A percentile compares a stretch with the other conserved stretches of the same genome.
Evolutionary conservation across 2,797 vertebrate genomes (phyloP).

Genomic region (Echeneis naucrates): DNA sequence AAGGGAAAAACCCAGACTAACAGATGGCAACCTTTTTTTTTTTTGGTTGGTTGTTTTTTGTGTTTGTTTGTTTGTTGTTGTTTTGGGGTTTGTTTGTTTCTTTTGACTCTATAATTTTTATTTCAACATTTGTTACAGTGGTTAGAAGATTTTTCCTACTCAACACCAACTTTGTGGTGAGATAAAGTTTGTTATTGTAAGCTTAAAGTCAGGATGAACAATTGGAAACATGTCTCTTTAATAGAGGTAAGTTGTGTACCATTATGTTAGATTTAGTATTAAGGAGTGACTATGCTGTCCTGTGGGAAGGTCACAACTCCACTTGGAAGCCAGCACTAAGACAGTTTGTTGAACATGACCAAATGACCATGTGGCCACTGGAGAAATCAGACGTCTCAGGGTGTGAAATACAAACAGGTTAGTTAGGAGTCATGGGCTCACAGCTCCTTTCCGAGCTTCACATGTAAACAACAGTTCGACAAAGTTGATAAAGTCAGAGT

Average conservation of each 20-base stretch:
- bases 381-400: conserved; percentile 25
- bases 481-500: conserved; percentile 21
- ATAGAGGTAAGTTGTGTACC: no score
- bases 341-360: conserved; percentile 34
- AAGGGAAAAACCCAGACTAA: conserved; percentile 27
- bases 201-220: no score
- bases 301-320: conserved; percentile 49
- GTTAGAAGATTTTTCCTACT: no score
- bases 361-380: conserved; percentile 49
- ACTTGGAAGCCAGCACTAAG: conserved; percentile 26
- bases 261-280: no score
- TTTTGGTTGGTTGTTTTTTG: no score
- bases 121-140: conserved; percentile 16
- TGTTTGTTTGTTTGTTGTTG: no score
- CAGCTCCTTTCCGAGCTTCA: conserved; percentile 4
- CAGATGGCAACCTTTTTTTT: conserved; percentile 63
- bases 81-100: background rate
- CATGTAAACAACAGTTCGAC: conserved; percentile 7
- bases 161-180: no score
- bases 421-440: conserved; percentile 19
- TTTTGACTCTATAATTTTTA: conserved; percentile 21
- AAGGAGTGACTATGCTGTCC: background rate
- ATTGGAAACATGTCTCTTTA: no score
- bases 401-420: conserved; percentile 43
- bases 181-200: no score